Conservation (phyloP, 2,113 vertebrate genomes). For the Engraulis encrasicolus region DNA sequence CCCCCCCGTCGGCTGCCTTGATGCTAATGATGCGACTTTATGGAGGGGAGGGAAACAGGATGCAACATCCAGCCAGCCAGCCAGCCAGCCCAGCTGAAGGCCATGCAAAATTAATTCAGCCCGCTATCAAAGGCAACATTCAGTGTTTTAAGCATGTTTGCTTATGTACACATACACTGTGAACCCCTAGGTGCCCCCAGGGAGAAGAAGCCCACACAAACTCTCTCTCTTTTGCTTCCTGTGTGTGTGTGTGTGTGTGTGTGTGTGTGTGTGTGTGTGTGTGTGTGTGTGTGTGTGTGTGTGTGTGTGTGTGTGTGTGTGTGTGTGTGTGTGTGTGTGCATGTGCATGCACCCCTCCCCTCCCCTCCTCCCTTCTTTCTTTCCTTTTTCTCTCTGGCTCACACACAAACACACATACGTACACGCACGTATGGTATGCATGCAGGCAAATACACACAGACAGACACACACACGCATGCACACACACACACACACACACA, state of each 20-base stretch:
- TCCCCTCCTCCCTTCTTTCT: too few species aligned
- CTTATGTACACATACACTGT: slow-evolving; percentile 31
- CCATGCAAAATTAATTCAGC: slow-evolving; percentile 35
- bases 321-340: background rate
- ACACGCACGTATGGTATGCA: too few species aligned
- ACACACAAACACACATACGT: background rate
- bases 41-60: slow-evolving; percentile 27
- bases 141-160: slow-evolving; percentile 33
- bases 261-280: background rate
- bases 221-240: background rate
- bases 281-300: background rate
- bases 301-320: background rate
- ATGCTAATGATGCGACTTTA: too few species aligned
- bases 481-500: background rate
- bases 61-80: slow-evolving; percentile 3
- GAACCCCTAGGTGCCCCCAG: background rate
- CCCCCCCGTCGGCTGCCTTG: too few species aligned
- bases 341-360: too few species aligned
- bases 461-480: background rate
- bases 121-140: slow-evolving; percentile 43
- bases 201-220: background rate
- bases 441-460: too few species aligned
- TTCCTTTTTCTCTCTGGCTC: too few species aligned
- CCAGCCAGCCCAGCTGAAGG: slow-evolving; percentile 18
- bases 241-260: background rate